These are phyloP conservation scores for Spicauda simplicius DNA, from an alignment of 2,888 invertebrate genomes.

Conservation along the genomic window DNA sequence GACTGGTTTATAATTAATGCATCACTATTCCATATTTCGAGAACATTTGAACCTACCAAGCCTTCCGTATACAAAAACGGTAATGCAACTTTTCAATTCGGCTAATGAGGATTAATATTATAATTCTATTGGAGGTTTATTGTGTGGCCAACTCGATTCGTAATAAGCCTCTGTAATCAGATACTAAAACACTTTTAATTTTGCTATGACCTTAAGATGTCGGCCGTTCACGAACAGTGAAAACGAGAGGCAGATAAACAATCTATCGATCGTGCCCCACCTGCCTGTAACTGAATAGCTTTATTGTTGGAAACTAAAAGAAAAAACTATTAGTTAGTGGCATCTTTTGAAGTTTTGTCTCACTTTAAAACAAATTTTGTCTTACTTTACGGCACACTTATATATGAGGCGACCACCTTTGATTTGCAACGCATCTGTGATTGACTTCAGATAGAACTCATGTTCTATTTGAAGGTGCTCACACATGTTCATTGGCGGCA, in stretches of 20 bases:
- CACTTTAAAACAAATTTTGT: too few relatives aligned
- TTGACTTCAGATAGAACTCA: too few relatives aligned
- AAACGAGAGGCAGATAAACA: constrained; percentile 79
- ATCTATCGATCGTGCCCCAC: constrained; percentile 71
- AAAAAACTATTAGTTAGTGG: constrained; percentile 29
- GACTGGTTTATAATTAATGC: constrained; percentile 27
- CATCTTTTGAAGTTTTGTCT: constrained; percentile 1
- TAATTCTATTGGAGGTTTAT: constrained; percentile 54
- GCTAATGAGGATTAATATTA: constrained; percentile 23
- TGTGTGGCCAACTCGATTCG: constrained; percentile 57
- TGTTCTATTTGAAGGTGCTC: too few relatives aligned
- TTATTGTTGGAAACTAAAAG: constrained; percentile 51
- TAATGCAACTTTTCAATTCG: constrained; percentile 35
- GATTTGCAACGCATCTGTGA: too few relatives aligned
- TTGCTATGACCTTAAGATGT: constrained; percentile 76
- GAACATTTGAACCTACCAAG: constrained; percentile 24
- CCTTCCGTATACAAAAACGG: constrained; percentile 38
- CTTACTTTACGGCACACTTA: too few relatives aligned
- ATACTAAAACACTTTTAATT: constrained; percentile 83
- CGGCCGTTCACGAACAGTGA: constrained; percentile 77
- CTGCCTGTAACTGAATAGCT: constrained; percentile 63
- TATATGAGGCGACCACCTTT: too few relatives aligned
- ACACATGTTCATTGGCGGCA: too few relatives aligned
- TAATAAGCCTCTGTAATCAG: constrained; percentile 78
- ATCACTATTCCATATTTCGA: constrained; percentile 15